These are phyloP conservation scores for Chloroclysta siterata DNA, from an alignment of 2,888 invertebrate genomes.

Conservation along the genomic window DNA sequence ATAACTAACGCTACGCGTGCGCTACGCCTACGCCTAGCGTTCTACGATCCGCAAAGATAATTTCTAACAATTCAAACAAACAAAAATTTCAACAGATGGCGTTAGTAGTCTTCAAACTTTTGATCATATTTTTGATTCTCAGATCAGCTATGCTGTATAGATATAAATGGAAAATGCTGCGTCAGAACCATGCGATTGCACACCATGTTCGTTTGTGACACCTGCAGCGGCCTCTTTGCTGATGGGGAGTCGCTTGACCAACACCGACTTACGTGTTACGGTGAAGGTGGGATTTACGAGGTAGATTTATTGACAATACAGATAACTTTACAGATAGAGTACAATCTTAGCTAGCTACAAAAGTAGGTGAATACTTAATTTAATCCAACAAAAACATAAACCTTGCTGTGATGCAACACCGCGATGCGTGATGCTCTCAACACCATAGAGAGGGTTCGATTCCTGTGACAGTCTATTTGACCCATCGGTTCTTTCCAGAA, in stretches of 20 bases:
- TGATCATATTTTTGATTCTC: slow-evolving; percentile 6
- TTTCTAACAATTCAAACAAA: too few relatives aligned
- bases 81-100: neutral
- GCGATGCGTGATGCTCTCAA: too few relatives aligned
- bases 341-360: too few relatives aligned
- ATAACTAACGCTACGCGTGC: too few relatives aligned
- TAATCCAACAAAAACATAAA: too few relatives aligned
- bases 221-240: slow-evolving; percentile 73
- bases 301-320: slow-evolving; percentile 14
- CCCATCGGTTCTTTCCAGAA: slow-evolving; percentile 12
- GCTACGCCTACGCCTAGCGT: too few relatives aligned
- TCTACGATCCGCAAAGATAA: too few relatives aligned
- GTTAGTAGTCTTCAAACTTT: neutral
- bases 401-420: too few relatives aligned
- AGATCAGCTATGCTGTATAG: slow-evolving; percentile 74
- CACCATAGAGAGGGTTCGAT: too few relatives aligned
- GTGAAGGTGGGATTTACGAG: slow-evolving; percentile 49
- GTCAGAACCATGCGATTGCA: slow-evolving; percentile 60
- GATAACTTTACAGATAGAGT: too few relatives aligned
- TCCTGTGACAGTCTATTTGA: neutral
- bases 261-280: slow-evolving; percentile 62
- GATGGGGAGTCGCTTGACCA: slow-evolving; percentile 70
- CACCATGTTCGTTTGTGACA: slow-evolving; percentile 77
- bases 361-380: too few relatives aligned
- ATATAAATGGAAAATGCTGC: slow-evolving; percentile 60